Evolutionary conservation across 2,113 vertebrate genomes (phyloP), one percentile per base, ranked within the genome.

Genomic region (Paraplagusia blochii): DNA sequence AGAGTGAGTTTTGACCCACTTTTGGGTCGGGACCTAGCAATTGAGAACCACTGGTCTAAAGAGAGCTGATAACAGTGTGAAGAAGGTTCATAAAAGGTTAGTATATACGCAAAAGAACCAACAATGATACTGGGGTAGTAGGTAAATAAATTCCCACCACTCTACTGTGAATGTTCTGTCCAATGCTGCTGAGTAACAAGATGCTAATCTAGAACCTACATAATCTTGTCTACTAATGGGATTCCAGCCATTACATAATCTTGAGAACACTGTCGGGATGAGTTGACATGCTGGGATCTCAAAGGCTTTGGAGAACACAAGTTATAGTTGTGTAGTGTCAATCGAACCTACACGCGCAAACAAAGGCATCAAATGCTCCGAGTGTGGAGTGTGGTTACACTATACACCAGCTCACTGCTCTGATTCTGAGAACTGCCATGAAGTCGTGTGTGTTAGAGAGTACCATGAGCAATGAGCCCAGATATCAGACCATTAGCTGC

Each of bases 161-260:
- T 71, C 77, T 72, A 66, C 63, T 44, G 63, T 42, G n/a, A 45
- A 64, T 70, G 66, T 34, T 54, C 38, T 46, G 62, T 44, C 46
- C 60, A 84, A 81, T 84, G 68, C 83, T 63, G 53, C 61, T 66
- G 56, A 67, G 62, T 51, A 77, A 76, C 82, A 72, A 82, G 74
- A 72, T 68, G 63, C 51, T 72, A 39, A 77, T 75, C 74, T 60
- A 77, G 63, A 69, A 81, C 80, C 74, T 63, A 72, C 57, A 73
- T 87, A 79, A 83, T 73, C 73, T 61, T 60, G 56, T 59, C 58
- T n/a, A n/a, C n/a, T n/a, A 72, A 77, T 58, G 79, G 79, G 82
- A 77, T 77, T 86, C 81, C 44, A 72, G 4, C 58, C 15, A 22
- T 85, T 83, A 85, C 53, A 53, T 79, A 83, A 87, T 66, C 69